phyloP scores from a whole-genome alignment of 2,888 invertebrate species.

The Chrysomela aeneicollis region DNA sequence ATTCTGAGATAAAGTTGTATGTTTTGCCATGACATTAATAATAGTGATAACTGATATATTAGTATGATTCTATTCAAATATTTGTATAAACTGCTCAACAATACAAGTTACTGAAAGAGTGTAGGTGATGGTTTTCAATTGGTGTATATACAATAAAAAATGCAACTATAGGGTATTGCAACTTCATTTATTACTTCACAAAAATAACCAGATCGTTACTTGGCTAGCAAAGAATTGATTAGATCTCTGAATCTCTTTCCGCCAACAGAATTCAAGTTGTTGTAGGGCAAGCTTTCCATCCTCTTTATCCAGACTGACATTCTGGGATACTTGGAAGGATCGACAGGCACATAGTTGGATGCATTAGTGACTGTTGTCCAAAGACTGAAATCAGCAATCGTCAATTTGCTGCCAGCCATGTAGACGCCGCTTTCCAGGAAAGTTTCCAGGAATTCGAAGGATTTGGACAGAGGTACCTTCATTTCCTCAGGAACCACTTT shows the following conservation, averaged over 20 bases:
- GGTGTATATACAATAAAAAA: no score
- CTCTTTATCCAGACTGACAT: constrained; percentile 52
- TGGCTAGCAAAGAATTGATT: background rate
- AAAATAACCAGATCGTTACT: background rate
- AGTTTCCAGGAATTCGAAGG: constrained; percentile 31
- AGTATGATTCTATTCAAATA: no score
- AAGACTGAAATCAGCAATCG: constrained; percentile 34
- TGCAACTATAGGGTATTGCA: background rate
- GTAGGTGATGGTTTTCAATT: no score
- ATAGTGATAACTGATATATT: no score
- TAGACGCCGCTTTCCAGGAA: constrained; percentile 14
- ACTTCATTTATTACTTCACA: background rate
- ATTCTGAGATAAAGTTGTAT: background rate
- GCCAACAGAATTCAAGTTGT: constrained; percentile 16
- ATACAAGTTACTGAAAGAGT: no score
- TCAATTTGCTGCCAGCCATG: constrained; percentile 24
- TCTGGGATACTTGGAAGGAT: constrained; percentile 28
- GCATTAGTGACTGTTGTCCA: constrained; percentile 26
- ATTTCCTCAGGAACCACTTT: background rate
- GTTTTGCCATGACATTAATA: background rate
- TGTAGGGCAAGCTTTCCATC: constrained; percentile 38
- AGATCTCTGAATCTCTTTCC: constrained; percentile 3
- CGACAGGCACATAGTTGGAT: constrained; percentile 14
- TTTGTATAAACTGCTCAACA: no score
- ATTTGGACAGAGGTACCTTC: background rate